Evolutionary conservation across 2,113 vertebrate genomes (phyloP).

Genomic region (Pygoscelis antarcticus): DNA sequence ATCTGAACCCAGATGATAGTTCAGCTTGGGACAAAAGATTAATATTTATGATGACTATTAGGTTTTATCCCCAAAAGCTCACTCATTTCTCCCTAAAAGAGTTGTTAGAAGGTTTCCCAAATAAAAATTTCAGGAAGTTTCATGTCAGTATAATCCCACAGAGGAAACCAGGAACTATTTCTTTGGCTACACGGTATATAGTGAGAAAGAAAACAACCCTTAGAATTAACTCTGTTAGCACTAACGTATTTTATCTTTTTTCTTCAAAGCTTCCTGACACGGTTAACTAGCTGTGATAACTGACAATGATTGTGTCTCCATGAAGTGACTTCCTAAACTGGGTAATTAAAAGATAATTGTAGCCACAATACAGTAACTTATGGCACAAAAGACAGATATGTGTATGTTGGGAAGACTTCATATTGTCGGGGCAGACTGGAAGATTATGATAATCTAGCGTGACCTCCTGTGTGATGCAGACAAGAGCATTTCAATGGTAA

Average conservation of each 20-base stretch:
- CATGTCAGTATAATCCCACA: not conserved
- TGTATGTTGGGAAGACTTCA: not conserved
- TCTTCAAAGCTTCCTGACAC: not conserved
- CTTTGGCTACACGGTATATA: not conserved
- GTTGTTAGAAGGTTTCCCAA: not conserved
- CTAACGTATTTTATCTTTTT: not conserved
- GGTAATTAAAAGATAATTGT: not conserved
- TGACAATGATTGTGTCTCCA: not conserved
- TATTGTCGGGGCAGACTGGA: not conserved
- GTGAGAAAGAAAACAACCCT: not conserved
- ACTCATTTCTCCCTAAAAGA: not conserved
- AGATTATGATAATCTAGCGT: constrained; percentile 18
- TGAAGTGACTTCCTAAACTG: not conserved
- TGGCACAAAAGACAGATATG: not conserved
- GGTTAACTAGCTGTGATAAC: not conserved
- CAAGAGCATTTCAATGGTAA: constrained; percentile 31
- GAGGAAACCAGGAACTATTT: not conserved
- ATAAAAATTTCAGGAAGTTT: not conserved
- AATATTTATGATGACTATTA: not conserved
- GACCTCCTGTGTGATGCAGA: constrained; percentile 31
- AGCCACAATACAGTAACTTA: not conserved
- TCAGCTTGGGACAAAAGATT: not conserved
- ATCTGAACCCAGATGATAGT: not conserved
- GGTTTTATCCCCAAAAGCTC: not conserved
- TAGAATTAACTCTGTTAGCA: not conserved